These are phyloP conservation scores for Diadegma fenestrale DNA, from an alignment of 2,888 invertebrate genomes.

Conservation along the genomic window DNA sequence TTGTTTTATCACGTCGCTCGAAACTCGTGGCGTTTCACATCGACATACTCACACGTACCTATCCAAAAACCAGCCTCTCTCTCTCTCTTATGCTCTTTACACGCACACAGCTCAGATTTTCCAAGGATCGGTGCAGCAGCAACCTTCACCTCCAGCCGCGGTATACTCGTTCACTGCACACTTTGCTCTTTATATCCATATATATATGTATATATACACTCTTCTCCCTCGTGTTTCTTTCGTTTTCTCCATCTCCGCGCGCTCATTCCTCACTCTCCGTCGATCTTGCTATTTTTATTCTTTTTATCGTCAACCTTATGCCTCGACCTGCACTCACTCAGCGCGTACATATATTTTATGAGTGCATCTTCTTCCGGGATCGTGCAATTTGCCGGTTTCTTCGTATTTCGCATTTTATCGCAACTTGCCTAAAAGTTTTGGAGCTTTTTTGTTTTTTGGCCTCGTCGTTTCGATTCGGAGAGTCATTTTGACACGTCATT, in stretches of 20 bases:
- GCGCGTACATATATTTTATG: slow-evolving; percentile 1
- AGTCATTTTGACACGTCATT: slow-evolving; percentile 15
- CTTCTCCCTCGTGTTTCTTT: slow-evolving; percentile 37
- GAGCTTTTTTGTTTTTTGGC: neutral
- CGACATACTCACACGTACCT: slow-evolving; percentile 1
- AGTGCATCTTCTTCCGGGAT: slow-evolving; percentile 38
- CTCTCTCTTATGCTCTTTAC: slow-evolving; percentile 61
- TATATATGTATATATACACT: too few relatives aligned
- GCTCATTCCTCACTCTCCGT: slow-evolving; percentile 46
- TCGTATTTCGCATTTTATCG: neutral
- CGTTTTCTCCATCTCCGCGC: slow-evolving; percentile 43
- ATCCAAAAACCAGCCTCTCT: slow-evolving; percentile 2
- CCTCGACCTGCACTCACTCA: slow-evolving; percentile 14
- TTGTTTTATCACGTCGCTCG: slow-evolving; percentile 65
- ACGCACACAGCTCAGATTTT: slow-evolving; percentile 61
- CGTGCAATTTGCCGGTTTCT: slow-evolving; percentile 33
- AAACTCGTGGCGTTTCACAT: slow-evolving; percentile 23
- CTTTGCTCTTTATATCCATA: neutral
- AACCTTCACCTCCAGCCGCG: slow-evolving; percentile 60
- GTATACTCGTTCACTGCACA: slow-evolving; percentile 32
- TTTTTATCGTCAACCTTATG: slow-evolving; percentile 35
- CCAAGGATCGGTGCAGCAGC: slow-evolving; percentile 54
- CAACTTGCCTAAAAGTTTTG: slow-evolving; percentile 7
- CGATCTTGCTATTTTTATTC: slow-evolving; percentile 50
- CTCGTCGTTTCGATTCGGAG: neutral